Evolutionary conservation across 2,113 vertebrate species (phyloP).

Genomic region (Ciconia stormi): DNA sequence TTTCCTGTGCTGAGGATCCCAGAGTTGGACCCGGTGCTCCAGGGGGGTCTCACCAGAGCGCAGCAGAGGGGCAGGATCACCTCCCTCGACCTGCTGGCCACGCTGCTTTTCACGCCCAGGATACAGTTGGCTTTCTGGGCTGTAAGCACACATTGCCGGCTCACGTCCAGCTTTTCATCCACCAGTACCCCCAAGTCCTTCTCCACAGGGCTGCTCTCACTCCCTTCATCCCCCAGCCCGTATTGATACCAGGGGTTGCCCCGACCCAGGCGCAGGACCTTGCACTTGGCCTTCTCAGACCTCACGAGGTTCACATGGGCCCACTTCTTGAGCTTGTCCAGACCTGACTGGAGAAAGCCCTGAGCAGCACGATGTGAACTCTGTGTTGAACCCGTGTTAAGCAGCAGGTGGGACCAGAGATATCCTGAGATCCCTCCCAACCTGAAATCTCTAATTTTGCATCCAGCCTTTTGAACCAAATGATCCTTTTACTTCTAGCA

Average conservation of each 20-base stretch:
- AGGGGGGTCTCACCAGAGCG: background rate
- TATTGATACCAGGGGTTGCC: background rate
- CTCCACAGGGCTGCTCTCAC: background rate
- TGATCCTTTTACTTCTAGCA: background rate
- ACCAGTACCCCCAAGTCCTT: background rate
- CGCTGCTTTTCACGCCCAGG: background rate
- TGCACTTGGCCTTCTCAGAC: background rate
- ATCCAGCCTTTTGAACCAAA: background rate
- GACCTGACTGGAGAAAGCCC: background rate
- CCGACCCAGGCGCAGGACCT: background rate
- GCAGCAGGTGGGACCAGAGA: background rate
- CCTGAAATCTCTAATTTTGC: background rate
- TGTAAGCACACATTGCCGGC: rapidly evolving
- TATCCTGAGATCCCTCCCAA: background rate
- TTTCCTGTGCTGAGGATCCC: background rate
- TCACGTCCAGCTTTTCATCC: background rate
- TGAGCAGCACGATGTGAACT: background rate
- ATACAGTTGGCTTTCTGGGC: background rate
- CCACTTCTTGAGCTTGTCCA: background rate
- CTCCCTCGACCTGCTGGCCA: background rate
- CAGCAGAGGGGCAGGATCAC: background rate
- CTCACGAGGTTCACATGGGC: background rate
- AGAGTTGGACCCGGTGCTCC: background rate
- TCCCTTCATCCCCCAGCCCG: background rate
- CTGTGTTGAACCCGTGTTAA: background rate